Percentiles rank a stretch among this genome's conserved stretches.
Conservation (phyloP, 2,888 invertebrate species). For the Miltochrista miniata region DNA sequence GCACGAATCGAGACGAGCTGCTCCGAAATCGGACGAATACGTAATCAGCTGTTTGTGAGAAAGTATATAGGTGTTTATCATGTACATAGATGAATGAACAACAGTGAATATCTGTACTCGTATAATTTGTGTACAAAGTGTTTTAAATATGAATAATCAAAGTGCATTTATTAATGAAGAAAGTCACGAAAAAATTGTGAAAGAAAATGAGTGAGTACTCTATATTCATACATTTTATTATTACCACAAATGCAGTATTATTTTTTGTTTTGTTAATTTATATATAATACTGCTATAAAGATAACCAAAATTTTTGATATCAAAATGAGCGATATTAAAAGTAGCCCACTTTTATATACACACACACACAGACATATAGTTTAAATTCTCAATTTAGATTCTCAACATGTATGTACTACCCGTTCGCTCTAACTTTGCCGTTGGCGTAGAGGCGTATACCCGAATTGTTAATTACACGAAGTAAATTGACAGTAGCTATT, state of each 20-base stretch:
- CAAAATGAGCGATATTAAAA: conserved; percentile 18
- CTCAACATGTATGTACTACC: too few species aligned
- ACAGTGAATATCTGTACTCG: conserved; percentile 18
- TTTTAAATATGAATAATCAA: conserved; percentile 22
- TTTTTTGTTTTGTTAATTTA: conserved; percentile 8
- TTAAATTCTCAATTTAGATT: too few species aligned
- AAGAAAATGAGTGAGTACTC: conserved; percentile 10
- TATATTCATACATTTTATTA: conserved; percentile 7
- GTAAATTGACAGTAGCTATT: too few species aligned
- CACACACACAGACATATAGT: background rate
- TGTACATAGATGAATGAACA: conserved; percentile 5
- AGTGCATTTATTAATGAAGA: conserved; percentile 8
- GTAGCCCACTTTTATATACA: conserved; percentile 17
- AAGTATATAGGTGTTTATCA: conserved; percentile 5
- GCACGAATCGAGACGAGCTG: background rate
- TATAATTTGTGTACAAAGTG: conserved; percentile 19
- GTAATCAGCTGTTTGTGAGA: conserved; percentile 5
- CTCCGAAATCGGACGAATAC: background rate
- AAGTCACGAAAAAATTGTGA: conserved; percentile 8
- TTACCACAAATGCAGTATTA: too few species aligned
- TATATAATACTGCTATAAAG: conserved; percentile 15
- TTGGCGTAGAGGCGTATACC: too few species aligned
- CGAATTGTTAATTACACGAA: too few species aligned
- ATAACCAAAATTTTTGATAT: conserved; percentile 19
- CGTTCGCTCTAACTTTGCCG: background rate